phyloP scores from a whole-genome alignment of 2,888 invertebrate species.

The Podabrus alpinus region DNA sequence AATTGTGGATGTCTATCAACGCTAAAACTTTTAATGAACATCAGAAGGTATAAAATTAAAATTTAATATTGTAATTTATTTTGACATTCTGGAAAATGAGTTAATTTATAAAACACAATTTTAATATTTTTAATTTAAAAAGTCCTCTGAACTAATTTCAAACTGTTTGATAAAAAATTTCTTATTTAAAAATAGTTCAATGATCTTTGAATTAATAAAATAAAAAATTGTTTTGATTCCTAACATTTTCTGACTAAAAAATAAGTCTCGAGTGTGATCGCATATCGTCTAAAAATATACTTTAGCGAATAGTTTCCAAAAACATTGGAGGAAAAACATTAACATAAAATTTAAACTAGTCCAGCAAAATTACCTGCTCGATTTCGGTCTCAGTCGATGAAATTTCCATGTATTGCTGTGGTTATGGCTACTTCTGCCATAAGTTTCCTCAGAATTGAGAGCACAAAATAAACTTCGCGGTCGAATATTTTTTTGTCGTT shows the following conservation, averaged over 20 bases:
- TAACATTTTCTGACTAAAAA: background rate
- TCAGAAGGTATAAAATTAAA: background rate
- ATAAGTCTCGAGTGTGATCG: background rate
- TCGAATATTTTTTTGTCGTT: slow-evolving; percentile 45
- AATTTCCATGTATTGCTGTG: slow-evolving; percentile 55
- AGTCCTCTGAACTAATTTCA: background rate
- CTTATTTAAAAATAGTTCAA: background rate
- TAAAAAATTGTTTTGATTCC: background rate
- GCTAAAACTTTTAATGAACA: background rate
- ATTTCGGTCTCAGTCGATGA: slow-evolving; percentile 51
- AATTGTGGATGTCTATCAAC: background rate
- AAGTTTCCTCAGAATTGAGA: slow-evolving; percentile 44
- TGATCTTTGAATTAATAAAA: background rate
- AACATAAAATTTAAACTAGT: background rate
- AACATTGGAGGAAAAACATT: background rate
- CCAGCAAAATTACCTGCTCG: slow-evolving; percentile 46
- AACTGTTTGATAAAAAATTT: background rate
- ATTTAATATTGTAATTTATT: background rate
- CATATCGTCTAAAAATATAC: background rate
- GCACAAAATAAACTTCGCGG: slow-evolving; percentile 52
- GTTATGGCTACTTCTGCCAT: slow-evolving; percentile 47
- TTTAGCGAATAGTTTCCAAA: background rate
- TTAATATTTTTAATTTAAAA: background rate
- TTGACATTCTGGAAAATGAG: background rate
- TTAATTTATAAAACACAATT: background rate